Base-by-base conservation (phyloP, 2,888 invertebrate species). In the Amitus sp. region DNA sequence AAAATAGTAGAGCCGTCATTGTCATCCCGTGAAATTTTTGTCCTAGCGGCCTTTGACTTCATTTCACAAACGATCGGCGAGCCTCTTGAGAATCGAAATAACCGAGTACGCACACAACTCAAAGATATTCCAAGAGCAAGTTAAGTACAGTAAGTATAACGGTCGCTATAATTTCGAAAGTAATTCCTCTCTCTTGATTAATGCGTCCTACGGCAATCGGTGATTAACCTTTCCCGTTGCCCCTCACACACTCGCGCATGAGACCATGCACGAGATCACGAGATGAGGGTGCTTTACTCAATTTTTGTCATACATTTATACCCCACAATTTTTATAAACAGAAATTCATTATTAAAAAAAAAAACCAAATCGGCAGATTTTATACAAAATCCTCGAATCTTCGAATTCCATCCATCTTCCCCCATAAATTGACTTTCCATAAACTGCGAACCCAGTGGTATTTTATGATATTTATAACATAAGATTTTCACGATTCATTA, bases 121-220 rank as follows among this genome's bases (percentile, higher is more conserved):
- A 48, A 13, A 33, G 40, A 47, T 37, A 40, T 53, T 53, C 39
- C 20, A 37, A 42, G 57, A 57, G 39, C 48, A 33, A 60, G 42
- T 39, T 33, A 55, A 51, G 59, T 59, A 62, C 65, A 53, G 62
- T 59, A 58, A 65, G 59, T 30, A 52, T 65, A 65, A 65, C 65
- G 65, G 65, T 65, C 27, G 47, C 54, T 51, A 62, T 56, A 56
- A 65, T 62, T 62, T 65, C 47, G 59, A 45, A 49, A 59, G 59
- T 58, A 59, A 65, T 59, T 62, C 65, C 39, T 53, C 48, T 50
- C 56, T 62, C 54, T 58, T 59, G 65, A 65, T 65, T 61, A 65
- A 65, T 59, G 62, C 59, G 51, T 59, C 57, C 57, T 48, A 18
- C 33, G 46, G 56, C 54, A 53, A 65, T 59, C 56, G 50, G 39